These are phyloP conservation scores for Noturus placidus DNA, from an alignment of 2,113 vertebrate genomes.

Conservation along the genomic window DNA sequence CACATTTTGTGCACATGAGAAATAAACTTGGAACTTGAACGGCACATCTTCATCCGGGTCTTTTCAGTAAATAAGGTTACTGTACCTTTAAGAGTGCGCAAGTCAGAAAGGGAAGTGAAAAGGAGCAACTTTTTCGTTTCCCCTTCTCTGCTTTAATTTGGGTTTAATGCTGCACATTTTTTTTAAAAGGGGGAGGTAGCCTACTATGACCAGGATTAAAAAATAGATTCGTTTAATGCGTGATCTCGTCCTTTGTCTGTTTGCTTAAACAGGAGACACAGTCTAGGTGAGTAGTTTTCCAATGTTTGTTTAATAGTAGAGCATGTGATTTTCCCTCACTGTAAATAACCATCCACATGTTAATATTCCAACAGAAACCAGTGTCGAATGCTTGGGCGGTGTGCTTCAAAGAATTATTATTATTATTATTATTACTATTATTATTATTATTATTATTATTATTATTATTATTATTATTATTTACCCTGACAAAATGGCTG, in stretches of 20 bases:
- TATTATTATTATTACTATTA: background rate
- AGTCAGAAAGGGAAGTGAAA: slow-evolving; percentile 35
- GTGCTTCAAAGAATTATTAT: background rate
- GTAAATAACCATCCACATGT: background rate
- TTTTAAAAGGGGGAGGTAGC: background rate
- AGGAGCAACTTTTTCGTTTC: slow-evolving; percentile 9
- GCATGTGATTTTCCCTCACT: background rate
- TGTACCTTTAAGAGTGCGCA: slow-evolving; percentile 30
- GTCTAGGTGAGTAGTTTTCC: background rate
- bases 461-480: background rate
- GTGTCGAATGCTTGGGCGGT: background rate
- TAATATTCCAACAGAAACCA: background rate
- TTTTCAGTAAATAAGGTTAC: background rate
- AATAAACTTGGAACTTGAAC: no score
- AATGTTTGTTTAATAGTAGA: background rate
- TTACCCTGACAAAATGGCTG: background rate
- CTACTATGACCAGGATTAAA: background rate
- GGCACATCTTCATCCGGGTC: background rate
- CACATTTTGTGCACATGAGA: no score
- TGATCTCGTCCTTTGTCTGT: background rate
- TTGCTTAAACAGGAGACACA: background rate
- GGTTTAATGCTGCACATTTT: background rate
- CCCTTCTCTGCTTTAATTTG: background rate
- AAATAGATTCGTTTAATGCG: no score
- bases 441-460: background rate